Conservation (phyloP, 2,113 vertebrate species). For the Semnornis frantzii region DNA sequence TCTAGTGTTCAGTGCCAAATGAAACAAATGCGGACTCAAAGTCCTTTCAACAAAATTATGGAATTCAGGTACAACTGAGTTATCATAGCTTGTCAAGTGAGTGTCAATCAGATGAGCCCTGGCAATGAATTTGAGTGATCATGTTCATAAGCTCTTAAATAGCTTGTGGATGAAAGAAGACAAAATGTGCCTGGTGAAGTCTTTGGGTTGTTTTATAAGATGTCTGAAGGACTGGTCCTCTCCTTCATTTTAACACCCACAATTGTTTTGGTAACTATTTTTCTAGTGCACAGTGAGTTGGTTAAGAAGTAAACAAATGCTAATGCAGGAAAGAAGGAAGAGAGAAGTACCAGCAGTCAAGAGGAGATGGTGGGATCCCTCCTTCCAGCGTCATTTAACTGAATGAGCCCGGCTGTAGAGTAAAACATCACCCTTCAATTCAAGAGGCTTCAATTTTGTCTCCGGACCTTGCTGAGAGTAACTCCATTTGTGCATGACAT, state of each 20-base stretch:
- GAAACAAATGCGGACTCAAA: background rate
- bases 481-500: background rate
- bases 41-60: background rate
- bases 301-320: background rate
- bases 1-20: background rate
- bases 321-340: background rate
- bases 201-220: background rate
- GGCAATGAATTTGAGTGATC: background rate
- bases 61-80: background rate
- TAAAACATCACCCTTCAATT: background rate
- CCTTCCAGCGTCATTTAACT: background rate
- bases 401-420: background rate
- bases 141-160: background rate
- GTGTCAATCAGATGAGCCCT: background rate
- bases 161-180: background rate
- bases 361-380: background rate
- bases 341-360: background rate
- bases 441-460: conserved; percentile 14
- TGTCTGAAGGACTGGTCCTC: background rate
- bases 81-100: background rate
- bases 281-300: background rate
- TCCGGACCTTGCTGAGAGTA: background rate
- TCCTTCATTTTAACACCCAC: background rate
- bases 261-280: background rate
- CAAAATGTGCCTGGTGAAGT: background rate